Evolutionary conservation across 1,140 invertebrate genomes (phyloP).

Genomic region (Bombus soroeensis): DNA sequence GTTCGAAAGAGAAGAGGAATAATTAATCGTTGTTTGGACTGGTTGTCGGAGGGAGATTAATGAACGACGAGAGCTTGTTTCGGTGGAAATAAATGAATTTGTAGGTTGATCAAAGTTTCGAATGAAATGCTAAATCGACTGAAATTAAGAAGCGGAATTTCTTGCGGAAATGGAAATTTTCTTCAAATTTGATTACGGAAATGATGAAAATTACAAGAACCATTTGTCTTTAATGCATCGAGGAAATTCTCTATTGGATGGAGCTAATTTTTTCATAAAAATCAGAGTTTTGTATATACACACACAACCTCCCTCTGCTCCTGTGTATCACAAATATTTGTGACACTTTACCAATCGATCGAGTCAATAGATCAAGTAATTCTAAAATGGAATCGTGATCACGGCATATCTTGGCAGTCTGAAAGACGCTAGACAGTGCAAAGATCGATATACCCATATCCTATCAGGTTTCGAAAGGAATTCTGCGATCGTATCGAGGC

Average conservation of each 20-base stretch:
- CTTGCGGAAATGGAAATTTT: not conserved
- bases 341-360: too few relatives aligned
- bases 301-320: too few relatives aligned
- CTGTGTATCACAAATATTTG: too few relatives aligned
- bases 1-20: not conserved
- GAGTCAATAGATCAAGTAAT: conserved; percentile 1
- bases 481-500: conserved; percentile 21
- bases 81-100: conserved; percentile 10
- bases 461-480: conserved; percentile 54
- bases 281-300: too few relatives aligned
- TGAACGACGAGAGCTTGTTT: not conserved
- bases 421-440: conserved; percentile 5
- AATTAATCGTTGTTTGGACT: conserved; percentile 26
- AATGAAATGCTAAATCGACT: not conserved
- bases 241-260: too few relatives aligned
- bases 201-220: not conserved
- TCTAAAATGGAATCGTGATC: not conserved
- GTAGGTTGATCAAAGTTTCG: not conserved
- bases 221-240: not conserved
- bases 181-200: not conserved
- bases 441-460: conserved; percentile 44
- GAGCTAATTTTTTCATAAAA: too few relatives aligned
- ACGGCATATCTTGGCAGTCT: not conserved
- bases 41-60: not conserved
- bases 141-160: not conserved